These are phyloP conservation scores for Volucella inflata DNA, from an alignment of 2,888 invertebrate species.

Conservation along the genomic window DNA sequence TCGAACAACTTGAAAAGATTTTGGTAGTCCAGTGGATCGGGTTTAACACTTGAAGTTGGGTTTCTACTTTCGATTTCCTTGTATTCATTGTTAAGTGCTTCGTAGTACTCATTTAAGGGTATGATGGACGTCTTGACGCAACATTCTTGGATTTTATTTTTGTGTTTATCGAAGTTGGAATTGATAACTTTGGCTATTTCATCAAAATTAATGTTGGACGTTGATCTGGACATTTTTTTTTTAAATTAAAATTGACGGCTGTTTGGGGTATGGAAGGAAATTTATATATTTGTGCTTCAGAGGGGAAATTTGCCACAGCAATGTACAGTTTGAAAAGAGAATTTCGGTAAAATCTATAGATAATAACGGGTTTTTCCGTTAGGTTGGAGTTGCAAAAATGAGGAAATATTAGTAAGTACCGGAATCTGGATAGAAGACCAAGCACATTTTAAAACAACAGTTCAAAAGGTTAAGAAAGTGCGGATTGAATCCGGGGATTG, in stretches of 20 bases:
- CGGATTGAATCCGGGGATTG: too few relatives aligned
- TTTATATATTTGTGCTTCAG: background rate
- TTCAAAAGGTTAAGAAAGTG: too few relatives aligned
- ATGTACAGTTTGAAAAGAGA: background rate
- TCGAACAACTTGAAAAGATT: slow-evolving; percentile 80
- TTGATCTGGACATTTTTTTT: slow-evolving; percentile 37
- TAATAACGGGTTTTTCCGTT: background rate
- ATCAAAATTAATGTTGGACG: slow-evolving; percentile 64
- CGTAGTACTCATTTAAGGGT: slow-evolving; percentile 77
- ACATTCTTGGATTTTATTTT: slow-evolving; percentile 76
- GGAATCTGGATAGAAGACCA: too few relatives aligned
- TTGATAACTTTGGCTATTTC: slow-evolving; percentile 73
- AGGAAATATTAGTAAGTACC: background rate
- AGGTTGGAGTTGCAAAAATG: background rate
- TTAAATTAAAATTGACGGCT: slow-evolving; percentile 22
- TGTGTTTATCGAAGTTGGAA: slow-evolving; percentile 72
- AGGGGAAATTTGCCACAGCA: background rate
- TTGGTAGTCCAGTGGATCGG: slow-evolving; percentile 77
- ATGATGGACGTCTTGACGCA: slow-evolving; percentile 78
- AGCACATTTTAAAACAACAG: too few relatives aligned
- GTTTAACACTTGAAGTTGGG: slow-evolving; percentile 75
- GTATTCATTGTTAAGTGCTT: slow-evolving; percentile 77
- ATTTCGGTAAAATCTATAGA: background rate
- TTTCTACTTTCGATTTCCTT: slow-evolving; percentile 72
- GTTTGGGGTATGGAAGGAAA: background rate